Conservation (phyloP, 2,888 invertebrate genomes). For the Oxytorus armatus region DNA sequence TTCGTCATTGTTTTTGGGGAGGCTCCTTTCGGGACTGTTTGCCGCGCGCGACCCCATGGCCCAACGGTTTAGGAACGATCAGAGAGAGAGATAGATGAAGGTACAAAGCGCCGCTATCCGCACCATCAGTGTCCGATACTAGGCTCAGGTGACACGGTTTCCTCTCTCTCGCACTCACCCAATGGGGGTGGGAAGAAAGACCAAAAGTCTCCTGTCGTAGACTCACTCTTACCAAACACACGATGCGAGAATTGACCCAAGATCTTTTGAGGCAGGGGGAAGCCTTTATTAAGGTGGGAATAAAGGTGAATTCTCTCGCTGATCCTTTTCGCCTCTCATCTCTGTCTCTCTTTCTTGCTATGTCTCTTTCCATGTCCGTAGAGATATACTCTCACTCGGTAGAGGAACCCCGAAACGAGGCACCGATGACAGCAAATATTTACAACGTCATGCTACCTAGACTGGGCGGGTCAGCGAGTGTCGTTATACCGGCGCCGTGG, state of each 20-base stretch:
- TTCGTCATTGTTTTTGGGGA: conserved; percentile 62
- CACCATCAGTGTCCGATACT: conserved; percentile 83
- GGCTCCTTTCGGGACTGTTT: conserved; percentile 7
- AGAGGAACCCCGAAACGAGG: conserved; percentile 53
- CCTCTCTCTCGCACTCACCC: conserved; percentile 31
- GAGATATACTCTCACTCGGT: conserved; percentile 33
- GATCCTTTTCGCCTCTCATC: conserved; percentile 59
- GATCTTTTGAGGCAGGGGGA: conserved; percentile 67
- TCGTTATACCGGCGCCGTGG: conserved; percentile 73
- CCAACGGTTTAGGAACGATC: background rate
- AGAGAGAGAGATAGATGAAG: conserved; percentile 18
- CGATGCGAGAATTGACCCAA: conserved; percentile 51
- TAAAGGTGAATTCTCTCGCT: conserved; percentile 60
- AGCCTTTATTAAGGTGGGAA: conserved; percentile 78
- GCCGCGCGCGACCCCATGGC: conserved; percentile 18
- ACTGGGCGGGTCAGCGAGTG: conserved; percentile 75
- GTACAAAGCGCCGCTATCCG: conserved; percentile 82
- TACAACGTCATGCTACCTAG: conserved; percentile 80
- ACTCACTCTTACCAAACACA: no score
- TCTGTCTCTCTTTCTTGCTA: conserved; percentile 11
- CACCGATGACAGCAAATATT: conserved; percentile 83
- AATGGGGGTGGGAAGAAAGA: background rate
- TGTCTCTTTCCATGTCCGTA: background rate
- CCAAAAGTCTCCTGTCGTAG: background rate
- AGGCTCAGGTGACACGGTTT: conserved; percentile 80